Evolutionary conservation across 2,797 vertebrate genomes (phyloP).

Genomic region (Epinephelus awoara): DNA sequence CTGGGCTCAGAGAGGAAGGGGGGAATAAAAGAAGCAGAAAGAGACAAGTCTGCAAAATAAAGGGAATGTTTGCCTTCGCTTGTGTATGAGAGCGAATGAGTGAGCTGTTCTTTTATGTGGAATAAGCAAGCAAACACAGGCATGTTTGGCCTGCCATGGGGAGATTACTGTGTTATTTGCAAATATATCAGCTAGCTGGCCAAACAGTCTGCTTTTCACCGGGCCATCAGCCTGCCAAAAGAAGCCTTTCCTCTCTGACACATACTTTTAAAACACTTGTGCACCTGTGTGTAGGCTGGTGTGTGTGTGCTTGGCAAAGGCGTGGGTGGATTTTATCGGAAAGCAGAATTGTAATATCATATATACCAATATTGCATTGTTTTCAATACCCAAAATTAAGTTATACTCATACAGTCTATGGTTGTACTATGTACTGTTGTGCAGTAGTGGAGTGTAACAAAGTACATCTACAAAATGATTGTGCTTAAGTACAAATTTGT

Average conservation of each 20-base stretch:
- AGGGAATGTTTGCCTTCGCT: slow-evolving; percentile 82
- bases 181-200: slow-evolving; percentile 67
- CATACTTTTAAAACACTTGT: slow-evolving; percentile 41
- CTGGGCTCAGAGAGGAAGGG: slow-evolving; percentile 69
- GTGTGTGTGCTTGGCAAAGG: slow-evolving; percentile 13
- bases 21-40: slow-evolving; percentile 65
- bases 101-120: slow-evolving; percentile 78
- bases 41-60: slow-evolving; percentile 78
- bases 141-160: slow-evolving; percentile 66
- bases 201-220: slow-evolving; percentile 62
- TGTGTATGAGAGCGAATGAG: slow-evolving; percentile 71
- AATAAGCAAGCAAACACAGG: slow-evolving; percentile 80
- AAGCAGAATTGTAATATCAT: background rate
- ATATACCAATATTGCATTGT: background rate
- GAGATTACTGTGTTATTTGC: slow-evolving; percentile 78
- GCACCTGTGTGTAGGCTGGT: slow-evolving; percentile 27
- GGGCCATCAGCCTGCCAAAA: slow-evolving; percentile 43
- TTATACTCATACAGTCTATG: no score
- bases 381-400: background rate
- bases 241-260: slow-evolving; percentile 38
- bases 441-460: no score
- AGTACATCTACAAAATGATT: no score
- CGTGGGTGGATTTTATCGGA: background rate
- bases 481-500: no score
- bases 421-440: no score